These are phyloP conservation scores for Hirtodrosophila cameraria DNA, from an alignment of 2,888 invertebrate genomes.

Conservation along the genomic window DNA sequence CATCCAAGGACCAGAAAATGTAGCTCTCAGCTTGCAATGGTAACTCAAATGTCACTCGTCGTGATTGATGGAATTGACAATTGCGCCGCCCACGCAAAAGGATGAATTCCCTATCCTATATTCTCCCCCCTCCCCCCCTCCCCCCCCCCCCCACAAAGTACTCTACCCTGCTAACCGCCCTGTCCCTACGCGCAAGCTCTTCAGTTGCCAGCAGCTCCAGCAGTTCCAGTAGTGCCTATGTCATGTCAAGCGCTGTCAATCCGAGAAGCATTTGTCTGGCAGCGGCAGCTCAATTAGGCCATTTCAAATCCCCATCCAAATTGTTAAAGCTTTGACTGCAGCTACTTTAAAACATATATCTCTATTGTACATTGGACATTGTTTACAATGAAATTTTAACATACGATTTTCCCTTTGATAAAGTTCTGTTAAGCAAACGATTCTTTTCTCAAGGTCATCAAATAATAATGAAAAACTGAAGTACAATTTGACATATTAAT, in stretches of 20 bases:
- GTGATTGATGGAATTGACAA: constrained; percentile 77
- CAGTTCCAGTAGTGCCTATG: constrained; percentile 39
- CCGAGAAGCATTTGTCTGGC: constrained; percentile 64
- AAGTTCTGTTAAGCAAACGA: too few species aligned
- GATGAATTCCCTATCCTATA: not conserved
- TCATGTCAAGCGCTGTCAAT: constrained; percentile 68
- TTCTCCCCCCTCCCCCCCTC: too few species aligned
- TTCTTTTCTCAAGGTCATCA: too few species aligned
- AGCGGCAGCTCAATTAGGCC: constrained; percentile 64
- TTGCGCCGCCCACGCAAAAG: constrained; percentile 50
- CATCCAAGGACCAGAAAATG: constrained; percentile 29
- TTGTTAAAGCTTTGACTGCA: constrained; percentile 3
- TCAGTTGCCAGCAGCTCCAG: constrained; percentile 21
- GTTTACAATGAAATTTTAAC: too few species aligned
- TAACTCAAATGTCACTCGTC: constrained; percentile 64
- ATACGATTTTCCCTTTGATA: too few species aligned
- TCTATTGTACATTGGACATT: not conserved
- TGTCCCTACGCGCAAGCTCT: constrained; percentile 13
- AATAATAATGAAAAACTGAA: too few species aligned
- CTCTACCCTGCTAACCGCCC: not conserved
- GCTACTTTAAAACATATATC: not conserved
- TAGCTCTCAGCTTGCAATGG: constrained; percentile 52
- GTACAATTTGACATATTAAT: too few species aligned
- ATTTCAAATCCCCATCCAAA: constrained; percentile 32
- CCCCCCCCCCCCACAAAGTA: not conserved